Evolutionary conservation across 2,797 vertebrate species (phyloP).

Genomic region (Leptodactylus fallax): DNA sequence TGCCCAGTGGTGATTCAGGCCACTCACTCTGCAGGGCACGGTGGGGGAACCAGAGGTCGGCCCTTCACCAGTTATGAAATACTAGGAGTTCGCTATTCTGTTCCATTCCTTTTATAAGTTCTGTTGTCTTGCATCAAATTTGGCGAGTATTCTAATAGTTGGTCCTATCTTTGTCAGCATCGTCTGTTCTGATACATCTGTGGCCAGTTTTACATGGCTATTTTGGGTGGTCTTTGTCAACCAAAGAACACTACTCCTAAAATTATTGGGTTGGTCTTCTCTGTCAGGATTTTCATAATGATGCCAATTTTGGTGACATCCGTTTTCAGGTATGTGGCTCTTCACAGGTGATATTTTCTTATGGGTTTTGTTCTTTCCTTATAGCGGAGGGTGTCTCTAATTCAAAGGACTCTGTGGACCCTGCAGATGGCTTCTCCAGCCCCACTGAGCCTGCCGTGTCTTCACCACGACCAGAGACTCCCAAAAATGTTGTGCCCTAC

Average conservation of each 20-base stretch:
- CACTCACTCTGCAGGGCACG: too few species aligned
- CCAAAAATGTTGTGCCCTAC: conserved; percentile 78
- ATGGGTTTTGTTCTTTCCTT: background rate
- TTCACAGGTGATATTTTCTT: background rate
- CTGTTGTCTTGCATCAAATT: background rate
- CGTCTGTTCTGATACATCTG: background rate
- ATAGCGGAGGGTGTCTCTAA: conserved; percentile 64
- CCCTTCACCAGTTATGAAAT: too few species aligned
- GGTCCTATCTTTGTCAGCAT: too few species aligned
- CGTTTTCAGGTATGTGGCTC: background rate
- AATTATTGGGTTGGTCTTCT: background rate
- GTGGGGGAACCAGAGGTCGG: too few species aligned
- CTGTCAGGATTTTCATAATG: background rate
- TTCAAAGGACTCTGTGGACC: conserved; percentile 79
- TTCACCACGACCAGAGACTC: conserved; percentile 76
- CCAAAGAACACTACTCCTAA: background rate
- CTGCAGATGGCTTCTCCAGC: conserved; percentile 71
- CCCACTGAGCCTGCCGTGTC: conserved; percentile 75
- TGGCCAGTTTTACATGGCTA: background rate
- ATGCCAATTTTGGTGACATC: background rate
- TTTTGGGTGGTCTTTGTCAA: background rate
- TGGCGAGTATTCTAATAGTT: background rate
- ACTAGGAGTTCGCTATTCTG: too few species aligned
- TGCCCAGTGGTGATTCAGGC: too few species aligned
- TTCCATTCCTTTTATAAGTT: too few species aligned